Conservation (phyloP, 2,888 invertebrate species). For the Notocelia uddmanniana region DNA sequence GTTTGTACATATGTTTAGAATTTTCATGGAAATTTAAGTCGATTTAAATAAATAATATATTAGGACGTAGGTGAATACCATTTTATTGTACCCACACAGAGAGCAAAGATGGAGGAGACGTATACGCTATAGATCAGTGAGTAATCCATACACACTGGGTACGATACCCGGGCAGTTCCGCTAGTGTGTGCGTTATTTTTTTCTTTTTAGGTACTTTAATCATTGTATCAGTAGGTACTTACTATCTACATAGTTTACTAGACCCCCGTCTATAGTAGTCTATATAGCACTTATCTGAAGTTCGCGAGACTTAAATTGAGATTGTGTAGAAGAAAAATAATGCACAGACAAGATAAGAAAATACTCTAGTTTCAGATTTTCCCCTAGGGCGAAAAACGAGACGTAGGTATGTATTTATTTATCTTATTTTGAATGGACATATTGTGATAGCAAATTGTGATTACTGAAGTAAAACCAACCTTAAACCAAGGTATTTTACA, state of each 20-base stretch:
- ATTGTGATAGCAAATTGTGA: neutral
- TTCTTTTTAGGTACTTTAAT: too few species aligned
- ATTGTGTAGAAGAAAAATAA: neutral
- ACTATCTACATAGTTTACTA: neutral
- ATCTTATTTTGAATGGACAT: too few species aligned
- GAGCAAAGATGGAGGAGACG: too few species aligned
- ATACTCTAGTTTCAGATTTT: neutral
- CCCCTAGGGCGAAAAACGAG: neutral
- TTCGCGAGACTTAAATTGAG: constrained; percentile 2
- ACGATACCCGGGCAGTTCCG: too few species aligned
- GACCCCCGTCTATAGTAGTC: neutral
- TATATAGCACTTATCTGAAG: neutral
- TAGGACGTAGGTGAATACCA: too few species aligned
- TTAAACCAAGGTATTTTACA: too few species aligned
- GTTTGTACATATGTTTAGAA: neutral
- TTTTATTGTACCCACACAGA: too few species aligned
- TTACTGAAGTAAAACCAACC: neutral
- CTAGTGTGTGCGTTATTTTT: too few species aligned
- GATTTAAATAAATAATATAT: too few species aligned
- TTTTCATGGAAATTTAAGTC: neutral
- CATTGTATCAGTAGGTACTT: too few species aligned
- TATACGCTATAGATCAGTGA: too few species aligned
- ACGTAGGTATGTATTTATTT: neutral
- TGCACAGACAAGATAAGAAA: constrained; percentile 9
- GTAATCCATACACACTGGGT: too few species aligned